Evolutionary conservation across 2,113 vertebrate genomes (phyloP).

Genomic region (Salvator merianae): DNA sequence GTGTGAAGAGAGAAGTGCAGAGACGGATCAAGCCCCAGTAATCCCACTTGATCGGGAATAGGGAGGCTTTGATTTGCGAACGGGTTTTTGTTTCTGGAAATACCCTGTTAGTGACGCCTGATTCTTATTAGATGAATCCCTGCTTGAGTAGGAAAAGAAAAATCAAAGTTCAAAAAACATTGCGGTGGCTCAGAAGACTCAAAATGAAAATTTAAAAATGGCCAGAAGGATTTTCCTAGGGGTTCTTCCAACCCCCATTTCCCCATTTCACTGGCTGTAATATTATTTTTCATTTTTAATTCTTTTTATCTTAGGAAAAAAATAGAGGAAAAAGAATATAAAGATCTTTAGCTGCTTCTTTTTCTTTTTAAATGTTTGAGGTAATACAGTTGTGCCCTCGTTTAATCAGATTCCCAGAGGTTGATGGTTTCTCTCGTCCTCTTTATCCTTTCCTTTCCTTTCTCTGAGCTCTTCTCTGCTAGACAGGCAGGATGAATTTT

Average conservation of each 20-base stretch:
- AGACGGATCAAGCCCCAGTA: conserved; percentile 30
- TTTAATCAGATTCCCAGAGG: conserved; percentile 74
- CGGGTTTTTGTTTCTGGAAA: conserved; percentile 44
- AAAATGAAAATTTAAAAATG: conserved; percentile 38
- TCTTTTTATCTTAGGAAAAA: conserved; percentile 51
- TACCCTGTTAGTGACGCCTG: conserved; percentile 73
- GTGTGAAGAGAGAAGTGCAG: conserved; percentile 35
- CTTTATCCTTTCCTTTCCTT: conserved; percentile 53
- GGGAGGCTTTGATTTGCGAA: conserved; percentile 16
- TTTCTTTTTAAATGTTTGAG: conserved; percentile 67
- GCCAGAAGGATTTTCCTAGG: conserved; percentile 38
- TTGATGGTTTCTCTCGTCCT: conserved; percentile 51
- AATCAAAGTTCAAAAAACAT: conserved; percentile 53
- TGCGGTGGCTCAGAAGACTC: conserved; percentile 64
- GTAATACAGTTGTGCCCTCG: conserved; percentile 78
- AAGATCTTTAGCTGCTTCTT: conserved; percentile 66
- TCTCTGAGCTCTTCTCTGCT: conserved; percentile 49
- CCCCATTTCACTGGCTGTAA: conserved; percentile 49
- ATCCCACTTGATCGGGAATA: conserved; percentile 39
- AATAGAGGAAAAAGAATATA: conserved; percentile 59
- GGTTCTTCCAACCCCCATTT: conserved; percentile 54
- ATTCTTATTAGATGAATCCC: conserved; percentile 62
- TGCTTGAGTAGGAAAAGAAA: conserved; percentile 63
- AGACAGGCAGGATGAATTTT: conserved; percentile 33
- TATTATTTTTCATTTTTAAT: conserved; percentile 38